Percentiles rank a stretch among this genome's conserved stretches.
These are phyloP conservation scores for Xiphorhynchus elegans DNA, from an alignment of 2,113 vertebrate genomes.

Conservation along the genomic window DNA sequence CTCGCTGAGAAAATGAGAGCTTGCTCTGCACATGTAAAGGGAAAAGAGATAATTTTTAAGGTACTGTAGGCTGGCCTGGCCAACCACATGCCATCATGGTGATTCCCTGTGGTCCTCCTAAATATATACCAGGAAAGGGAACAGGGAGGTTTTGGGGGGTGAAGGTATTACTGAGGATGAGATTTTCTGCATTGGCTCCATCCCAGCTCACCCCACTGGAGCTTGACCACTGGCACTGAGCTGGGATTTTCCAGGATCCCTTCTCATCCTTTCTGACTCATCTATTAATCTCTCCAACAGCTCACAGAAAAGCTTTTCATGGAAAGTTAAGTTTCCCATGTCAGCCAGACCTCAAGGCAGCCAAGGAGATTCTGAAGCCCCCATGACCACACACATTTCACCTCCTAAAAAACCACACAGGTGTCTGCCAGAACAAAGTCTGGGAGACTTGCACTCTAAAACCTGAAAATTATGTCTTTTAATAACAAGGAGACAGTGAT, in stretches of 20 bases:
- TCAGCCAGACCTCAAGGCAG: not conserved
- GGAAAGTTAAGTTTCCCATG: not conserved
- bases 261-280: not conserved
- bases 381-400: not conserved
- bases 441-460: not conserved
- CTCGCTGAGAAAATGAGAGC: not conserved
- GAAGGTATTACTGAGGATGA: not conserved
- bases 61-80: not conserved
- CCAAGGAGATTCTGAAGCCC: not conserved
- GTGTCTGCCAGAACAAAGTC: not conserved
- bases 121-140: not conserved
- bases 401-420: not conserved
- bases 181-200: not conserved
- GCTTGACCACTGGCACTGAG: not conserved
- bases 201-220: not conserved
- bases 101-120: rapidly evolving
- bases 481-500: not conserved
- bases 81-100: rapidly evolving
- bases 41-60: rapidly evolving
- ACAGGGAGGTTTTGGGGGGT: not conserved
- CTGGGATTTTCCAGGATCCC: not conserved
- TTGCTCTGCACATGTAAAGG: not conserved
- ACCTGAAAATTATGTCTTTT: not conserved
- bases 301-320: not conserved
- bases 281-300: not conserved